Evolutionary conservation across 2,888 invertebrate species (phyloP).

Genomic region (Lasius platythorax): DNA sequence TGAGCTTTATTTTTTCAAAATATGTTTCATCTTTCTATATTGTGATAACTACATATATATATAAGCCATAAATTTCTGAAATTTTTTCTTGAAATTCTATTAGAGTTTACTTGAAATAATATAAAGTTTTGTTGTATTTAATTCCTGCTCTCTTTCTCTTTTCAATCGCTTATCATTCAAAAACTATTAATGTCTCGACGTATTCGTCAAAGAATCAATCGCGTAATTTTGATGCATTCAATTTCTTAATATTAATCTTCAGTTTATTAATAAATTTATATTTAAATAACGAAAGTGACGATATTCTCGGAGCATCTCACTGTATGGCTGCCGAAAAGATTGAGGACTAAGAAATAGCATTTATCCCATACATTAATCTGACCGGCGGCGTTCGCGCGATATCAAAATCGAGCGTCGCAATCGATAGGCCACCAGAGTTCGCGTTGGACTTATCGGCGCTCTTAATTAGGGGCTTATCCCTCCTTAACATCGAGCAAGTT

Average conservation of each 20-base stretch:
- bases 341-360: not conserved
- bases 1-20: not conserved
- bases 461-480: conserved; percentile 64
- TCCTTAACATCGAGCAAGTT: conserved; percentile 61
- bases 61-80: not conserved
- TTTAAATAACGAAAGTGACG: not conserved
- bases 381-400: not conserved
- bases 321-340: not conserved
- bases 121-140: not conserved
- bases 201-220: not conserved
- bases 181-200: not conserved
- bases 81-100: not conserved
- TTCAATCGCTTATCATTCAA: not conserved
- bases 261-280: not conserved
- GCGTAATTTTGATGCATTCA: no score
- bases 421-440: conserved; percentile 39
- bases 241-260: not conserved
- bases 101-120: conserved; percentile 3
- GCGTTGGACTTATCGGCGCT: conserved; percentile 50
- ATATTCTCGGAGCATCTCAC: not conserved
- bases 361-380: not conserved
- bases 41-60: not conserved
- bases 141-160: not conserved
- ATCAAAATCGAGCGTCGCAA: conserved; percentile 38
- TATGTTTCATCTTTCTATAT: not conserved